Conservation (phyloP, 2,113 vertebrate genomes). For the Vimba vimba region DNA sequence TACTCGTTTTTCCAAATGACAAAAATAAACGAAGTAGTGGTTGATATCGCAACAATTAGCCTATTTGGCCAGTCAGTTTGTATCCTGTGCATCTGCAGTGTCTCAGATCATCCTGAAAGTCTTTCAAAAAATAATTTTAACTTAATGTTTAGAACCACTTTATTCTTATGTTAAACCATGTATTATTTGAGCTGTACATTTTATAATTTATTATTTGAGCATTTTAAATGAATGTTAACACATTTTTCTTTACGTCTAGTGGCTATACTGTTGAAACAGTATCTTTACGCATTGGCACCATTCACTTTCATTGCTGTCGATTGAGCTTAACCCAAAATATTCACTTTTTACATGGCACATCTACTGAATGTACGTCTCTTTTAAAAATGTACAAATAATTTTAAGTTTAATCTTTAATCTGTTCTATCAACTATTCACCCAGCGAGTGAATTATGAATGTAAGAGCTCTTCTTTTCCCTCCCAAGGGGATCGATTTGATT, state of each 20-base stretch:
- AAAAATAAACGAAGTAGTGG: neutral
- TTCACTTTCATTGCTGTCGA: neutral
- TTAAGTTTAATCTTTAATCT: slow-evolving; percentile 56
- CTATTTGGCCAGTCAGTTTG: neutral
- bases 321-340: slow-evolving; percentile 9
- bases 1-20: neutral
- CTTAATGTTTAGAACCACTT: no score
- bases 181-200: neutral
- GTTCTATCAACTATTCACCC: slow-evolving; percentile 53
- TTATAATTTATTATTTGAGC: no score
- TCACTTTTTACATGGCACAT: slow-evolving; percentile 20
- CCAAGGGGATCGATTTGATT: slow-evolving; percentile 31
- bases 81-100: neutral
- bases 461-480: neutral
- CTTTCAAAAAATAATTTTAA: neutral
- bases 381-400: slow-evolving; percentile 53
- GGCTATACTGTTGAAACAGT: neutral
- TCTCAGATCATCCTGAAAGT: neutral
- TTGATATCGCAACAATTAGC: neutral
- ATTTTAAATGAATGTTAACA: neutral
- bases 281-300: neutral
- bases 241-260: neutral
- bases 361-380: slow-evolving; percentile 40
- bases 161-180: neutral
- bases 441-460: slow-evolving; percentile 56